These are phyloP conservation scores for Pachydiplax longipennis DNA, from an alignment of 2,888 invertebrate species.

Conservation along the genomic window DNA sequence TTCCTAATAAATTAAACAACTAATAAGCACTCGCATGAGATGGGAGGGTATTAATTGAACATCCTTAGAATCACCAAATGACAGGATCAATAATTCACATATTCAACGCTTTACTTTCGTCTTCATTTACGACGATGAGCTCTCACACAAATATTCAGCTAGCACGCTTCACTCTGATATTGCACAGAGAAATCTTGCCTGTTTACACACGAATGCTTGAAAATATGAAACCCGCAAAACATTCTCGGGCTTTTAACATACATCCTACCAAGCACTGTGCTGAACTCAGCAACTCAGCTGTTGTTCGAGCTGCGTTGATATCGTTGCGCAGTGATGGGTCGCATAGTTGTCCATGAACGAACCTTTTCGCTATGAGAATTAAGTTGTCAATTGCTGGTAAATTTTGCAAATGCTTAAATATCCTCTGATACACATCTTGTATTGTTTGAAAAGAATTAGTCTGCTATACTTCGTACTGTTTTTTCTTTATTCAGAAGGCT, in stretches of 20 bases:
- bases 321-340: conserved; percentile 21
- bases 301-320: conserved; percentile 30
- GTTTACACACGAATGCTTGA: not conserved
- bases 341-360: not conserved
- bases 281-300: conserved; percentile 44
- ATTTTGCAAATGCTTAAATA: too few species aligned
- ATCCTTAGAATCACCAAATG: conserved; percentile 37
- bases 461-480: too few species aligned
- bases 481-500: too few species aligned
- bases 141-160: not conserved
- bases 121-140: conserved; percentile 6
- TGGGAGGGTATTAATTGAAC: conserved; percentile 11
- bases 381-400: too few species aligned
- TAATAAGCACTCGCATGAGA: conserved; percentile 7
- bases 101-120: conserved; percentile 44
- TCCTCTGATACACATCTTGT: too few species aligned
- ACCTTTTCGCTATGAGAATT: not conserved
- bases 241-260: conserved; percentile 6
- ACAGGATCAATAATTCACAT: conserved; percentile 44
- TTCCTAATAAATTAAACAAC: conserved; percentile 1
- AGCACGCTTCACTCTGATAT: conserved; percentile 8
- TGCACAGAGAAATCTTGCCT: not conserved
- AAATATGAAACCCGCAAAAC: conserved; percentile 41
- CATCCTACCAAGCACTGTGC: conserved; percentile 35
- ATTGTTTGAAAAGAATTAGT: too few species aligned